Conservation (phyloP, 1,140 invertebrate genomes). For the Dufourea novaeangliae region DNA sequence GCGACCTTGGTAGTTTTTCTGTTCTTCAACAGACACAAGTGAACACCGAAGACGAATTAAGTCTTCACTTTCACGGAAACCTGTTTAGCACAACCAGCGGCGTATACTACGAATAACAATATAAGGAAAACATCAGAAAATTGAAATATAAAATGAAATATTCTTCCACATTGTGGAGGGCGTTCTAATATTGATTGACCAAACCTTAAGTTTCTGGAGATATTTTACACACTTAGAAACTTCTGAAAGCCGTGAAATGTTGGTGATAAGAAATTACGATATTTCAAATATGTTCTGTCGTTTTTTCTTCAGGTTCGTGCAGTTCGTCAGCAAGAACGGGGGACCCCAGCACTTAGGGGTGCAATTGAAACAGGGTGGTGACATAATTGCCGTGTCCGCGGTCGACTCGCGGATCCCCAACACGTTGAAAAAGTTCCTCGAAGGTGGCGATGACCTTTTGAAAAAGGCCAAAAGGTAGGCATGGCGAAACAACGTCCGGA, state of each 20-base stretch:
- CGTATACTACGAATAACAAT: neutral
- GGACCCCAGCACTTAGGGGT: slow-evolving; percentile 83
- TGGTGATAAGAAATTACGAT: too few species aligned
- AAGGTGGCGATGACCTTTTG: slow-evolving; percentile 79
- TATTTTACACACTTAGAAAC: too few species aligned
- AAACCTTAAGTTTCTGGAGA: too few species aligned
- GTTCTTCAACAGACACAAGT: neutral
- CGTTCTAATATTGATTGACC: too few species aligned
- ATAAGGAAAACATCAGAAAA: neutral
- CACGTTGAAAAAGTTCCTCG: slow-evolving; percentile 83
- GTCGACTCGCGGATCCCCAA: slow-evolving; percentile 84
- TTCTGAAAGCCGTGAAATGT: too few species aligned
- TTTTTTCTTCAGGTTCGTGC: slow-evolving; percentile 80
- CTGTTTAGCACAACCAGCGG: neutral
- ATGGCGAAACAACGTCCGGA: neutral
- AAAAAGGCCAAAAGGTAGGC: slow-evolving; percentile 83
- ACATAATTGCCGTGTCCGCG: slow-evolving; percentile 83
- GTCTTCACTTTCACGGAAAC: slow-evolving; percentile 6
- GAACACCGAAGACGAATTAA: neutral
- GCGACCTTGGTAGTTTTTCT: neutral
- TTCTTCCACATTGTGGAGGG: too few species aligned
- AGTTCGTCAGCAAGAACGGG: slow-evolving; percentile 81
- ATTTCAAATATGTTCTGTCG: neutral
- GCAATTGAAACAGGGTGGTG: slow-evolving; percentile 81
- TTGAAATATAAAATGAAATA: neutral